Percentiles rank a stretch among this genome's conserved stretches.
phyloP scores from a whole-genome alignment of 2,113 vertebrate genomes.

The Hippopotamus amphibius region DNA sequence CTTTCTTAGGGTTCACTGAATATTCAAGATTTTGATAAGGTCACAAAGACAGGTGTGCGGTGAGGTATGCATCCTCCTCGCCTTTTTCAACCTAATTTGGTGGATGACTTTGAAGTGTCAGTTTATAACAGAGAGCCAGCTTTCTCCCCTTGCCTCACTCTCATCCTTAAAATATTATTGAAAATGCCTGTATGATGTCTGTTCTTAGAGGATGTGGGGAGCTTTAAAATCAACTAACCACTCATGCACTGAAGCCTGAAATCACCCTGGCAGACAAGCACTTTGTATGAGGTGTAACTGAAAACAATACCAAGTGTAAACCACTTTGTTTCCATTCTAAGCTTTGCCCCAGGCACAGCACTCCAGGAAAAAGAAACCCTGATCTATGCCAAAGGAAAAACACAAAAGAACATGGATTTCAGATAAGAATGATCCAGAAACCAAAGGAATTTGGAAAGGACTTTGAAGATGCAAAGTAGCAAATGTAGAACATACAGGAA shows the following conservation, averaged over 20 bases:
- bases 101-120: background rate
- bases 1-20: background rate
- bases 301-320: conserved; percentile 19
- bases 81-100: background rate
- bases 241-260: background rate
- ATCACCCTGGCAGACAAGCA: background rate
- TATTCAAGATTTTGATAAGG: background rate
- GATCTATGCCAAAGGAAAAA: background rate
- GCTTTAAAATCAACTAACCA: conserved; percentile 21
- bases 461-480: conserved; percentile 72
- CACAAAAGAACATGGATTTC: conserved; percentile 67
- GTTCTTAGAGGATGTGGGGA: background rate
- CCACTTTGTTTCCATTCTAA: conserved; percentile 32
- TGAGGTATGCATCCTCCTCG: background rate
- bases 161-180: conserved; percentile 28
- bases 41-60: background rate
- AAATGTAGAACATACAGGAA: conserved; percentile 34
- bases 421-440: conserved; percentile 82
- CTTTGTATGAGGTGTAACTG: conserved; percentile 28
- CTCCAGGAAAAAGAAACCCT: conserved; percentile 7
- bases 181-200: conserved; percentile 1
- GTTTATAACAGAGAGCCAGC: background rate
- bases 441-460: conserved; percentile 81
- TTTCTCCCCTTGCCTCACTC: background rate
- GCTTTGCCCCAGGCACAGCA: background rate